A percentile compares a stretch with the other conserved stretches of the same genome.
These are phyloP conservation scores for Drepana falcataria DNA, from an alignment of 2,888 invertebrate species.

Conservation along the genomic window DNA sequence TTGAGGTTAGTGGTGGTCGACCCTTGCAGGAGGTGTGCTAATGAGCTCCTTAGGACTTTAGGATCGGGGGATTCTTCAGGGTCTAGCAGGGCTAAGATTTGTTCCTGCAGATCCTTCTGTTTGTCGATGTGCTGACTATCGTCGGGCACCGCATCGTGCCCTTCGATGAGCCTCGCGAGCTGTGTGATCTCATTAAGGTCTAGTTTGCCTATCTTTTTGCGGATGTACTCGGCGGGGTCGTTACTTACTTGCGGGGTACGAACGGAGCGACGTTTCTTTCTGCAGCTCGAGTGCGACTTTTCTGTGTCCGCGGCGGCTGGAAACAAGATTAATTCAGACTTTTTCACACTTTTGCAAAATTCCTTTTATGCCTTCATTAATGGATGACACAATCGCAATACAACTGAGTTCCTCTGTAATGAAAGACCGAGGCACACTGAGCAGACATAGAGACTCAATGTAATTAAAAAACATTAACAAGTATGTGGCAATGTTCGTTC, in stretches of 20 bases:
- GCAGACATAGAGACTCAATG: too few relatives aligned
- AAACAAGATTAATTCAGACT: not conserved
- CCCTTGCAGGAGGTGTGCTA: constrained; percentile 53
- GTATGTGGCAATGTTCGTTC: too few relatives aligned
- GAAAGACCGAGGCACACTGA: too few relatives aligned
- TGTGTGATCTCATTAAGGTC: constrained; percentile 62
- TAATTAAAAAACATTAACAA: too few relatives aligned
- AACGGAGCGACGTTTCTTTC: constrained; percentile 57
- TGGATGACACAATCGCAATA: too few relatives aligned
- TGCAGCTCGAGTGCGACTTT: constrained; percentile 61
- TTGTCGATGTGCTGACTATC: constrained; percentile 33
- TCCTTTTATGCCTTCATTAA: too few relatives aligned
- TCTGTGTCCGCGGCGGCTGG: constrained; percentile 59
- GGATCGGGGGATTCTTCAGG: constrained; percentile 61
- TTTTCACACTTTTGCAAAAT: not conserved
- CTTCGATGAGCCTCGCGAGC: constrained; percentile 60
- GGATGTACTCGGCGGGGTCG: constrained; percentile 58
- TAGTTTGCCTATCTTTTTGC: constrained; percentile 60
- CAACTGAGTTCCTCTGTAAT: too few relatives aligned
- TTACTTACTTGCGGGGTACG: constrained; percentile 67
- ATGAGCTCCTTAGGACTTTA: constrained; percentile 39
- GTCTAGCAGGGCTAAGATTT: constrained; percentile 57
- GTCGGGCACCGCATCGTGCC: constrained; percentile 43
- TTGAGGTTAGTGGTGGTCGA: constrained; percentile 36
- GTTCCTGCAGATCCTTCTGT: constrained; percentile 56